Conservation (phyloP, 2,888 invertebrate species). For the Nomada ferruginata region DNA sequence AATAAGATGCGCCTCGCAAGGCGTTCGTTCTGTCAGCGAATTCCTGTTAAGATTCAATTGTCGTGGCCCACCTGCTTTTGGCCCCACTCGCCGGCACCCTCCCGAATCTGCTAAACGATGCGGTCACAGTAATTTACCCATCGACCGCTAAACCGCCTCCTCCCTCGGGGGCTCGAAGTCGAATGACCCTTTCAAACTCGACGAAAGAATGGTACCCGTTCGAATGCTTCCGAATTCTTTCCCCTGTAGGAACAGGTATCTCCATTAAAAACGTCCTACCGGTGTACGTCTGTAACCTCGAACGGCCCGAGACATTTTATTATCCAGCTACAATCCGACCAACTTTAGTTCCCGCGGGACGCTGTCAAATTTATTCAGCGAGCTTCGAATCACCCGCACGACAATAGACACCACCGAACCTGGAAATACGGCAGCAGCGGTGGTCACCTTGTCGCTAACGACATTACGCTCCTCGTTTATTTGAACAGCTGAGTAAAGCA, state of each 20-base stretch:
- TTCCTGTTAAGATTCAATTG: conserved; percentile 29
- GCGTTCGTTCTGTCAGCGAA: background rate
- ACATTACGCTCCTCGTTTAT: conserved; percentile 33
- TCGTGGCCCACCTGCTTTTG: conserved; percentile 27
- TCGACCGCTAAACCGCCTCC: conserved; percentile 43
- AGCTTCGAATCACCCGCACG: background rate
- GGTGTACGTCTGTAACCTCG: background rate
- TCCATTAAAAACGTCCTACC: no score
- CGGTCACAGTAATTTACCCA: conserved; percentile 56
- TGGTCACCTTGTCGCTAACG: conserved; percentile 40
- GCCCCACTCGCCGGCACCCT: conserved; percentile 19
- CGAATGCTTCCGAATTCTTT: background rate
- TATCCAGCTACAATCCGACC: background rate
- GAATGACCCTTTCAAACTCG: conserved; percentile 13
- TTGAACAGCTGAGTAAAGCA: conserved; percentile 46
- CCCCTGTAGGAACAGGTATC: no score
- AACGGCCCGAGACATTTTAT: background rate
- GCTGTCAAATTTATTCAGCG: background rate
- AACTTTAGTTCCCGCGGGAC: background rate
- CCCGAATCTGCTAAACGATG: conserved; percentile 54
- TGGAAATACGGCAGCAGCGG: conserved; percentile 17
- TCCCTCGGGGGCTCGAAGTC: conserved; percentile 23
- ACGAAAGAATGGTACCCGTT: background rate
- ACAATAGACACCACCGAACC: background rate
- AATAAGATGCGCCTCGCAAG: background rate